Conservation (phyloP, 2,113 vertebrate species). For the Carollia perspicillata region DNA sequence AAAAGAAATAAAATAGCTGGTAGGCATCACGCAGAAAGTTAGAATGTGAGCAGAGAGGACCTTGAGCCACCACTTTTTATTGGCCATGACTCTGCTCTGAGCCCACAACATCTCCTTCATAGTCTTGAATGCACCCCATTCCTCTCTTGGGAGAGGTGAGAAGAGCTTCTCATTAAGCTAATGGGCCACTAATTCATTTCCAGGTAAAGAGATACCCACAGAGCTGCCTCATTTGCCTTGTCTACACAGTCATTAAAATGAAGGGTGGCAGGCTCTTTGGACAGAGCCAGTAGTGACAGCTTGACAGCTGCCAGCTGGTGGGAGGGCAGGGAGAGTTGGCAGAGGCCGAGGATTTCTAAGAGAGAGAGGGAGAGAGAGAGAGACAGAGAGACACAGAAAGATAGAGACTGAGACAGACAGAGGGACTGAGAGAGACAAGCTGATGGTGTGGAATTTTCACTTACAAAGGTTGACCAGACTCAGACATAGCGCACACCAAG, state of each 20-base stretch:
- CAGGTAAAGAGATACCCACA: slow-evolving; percentile 59
- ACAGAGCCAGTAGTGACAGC: not conserved
- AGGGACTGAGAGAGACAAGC: not conserved
- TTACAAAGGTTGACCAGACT: not conserved
- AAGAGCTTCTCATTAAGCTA: slow-evolving; percentile 76
- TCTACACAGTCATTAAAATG: slow-evolving; percentile 70
- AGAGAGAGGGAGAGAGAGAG: not conserved
- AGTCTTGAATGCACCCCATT: not conserved
- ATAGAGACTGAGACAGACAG: not conserved
- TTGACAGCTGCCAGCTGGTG: not conserved
- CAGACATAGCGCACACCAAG: not conserved
- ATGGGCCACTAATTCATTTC: slow-evolving; percentile 78
- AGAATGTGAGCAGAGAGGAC: not conserved
- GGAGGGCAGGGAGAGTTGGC: not conserved
- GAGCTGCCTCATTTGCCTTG: slow-evolving; percentile 71
- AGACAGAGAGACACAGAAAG: not conserved
- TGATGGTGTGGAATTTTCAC: not conserved
- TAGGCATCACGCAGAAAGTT: not conserved
- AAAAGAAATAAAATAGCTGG: not conserved
- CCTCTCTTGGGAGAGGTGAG: not conserved
- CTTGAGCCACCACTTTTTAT: not conserved
- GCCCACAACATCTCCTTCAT: not conserved
- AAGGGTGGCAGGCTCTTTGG: slow-evolving; percentile 45
- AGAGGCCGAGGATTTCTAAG: not conserved
- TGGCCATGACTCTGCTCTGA: not conserved